Evolutionary conservation across 2,797 vertebrate species (phyloP).

Genomic region (Mionectes olivaceus): DNA sequence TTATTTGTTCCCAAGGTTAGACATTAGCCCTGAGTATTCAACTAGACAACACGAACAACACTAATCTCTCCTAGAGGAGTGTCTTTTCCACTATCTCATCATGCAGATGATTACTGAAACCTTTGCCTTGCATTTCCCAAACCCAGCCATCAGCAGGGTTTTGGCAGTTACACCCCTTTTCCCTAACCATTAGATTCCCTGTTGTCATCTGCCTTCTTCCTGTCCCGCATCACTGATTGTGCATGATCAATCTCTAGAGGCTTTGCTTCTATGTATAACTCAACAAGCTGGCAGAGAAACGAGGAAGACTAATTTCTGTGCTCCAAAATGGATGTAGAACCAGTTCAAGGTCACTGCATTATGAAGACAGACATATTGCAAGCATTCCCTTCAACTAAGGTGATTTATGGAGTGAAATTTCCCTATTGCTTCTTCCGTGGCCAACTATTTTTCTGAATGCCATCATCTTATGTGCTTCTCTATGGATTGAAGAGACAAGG

Average conservation of each 20-base stretch:
- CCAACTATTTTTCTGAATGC: neutral
- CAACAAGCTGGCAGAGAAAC: conserved; percentile 40
- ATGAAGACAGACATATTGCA: neutral
- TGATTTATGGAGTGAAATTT: neutral
- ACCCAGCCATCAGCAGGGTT: neutral
- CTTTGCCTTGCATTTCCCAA: neutral
- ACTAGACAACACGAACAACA: rapidly evolving
- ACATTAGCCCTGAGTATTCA: neutral
- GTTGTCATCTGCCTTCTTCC: conserved; percentile 38
- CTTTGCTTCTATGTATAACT: conserved; percentile 21
- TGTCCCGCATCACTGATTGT: conserved; percentile 44
- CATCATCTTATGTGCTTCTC: neutral
- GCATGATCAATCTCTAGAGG: conserved; percentile 48
- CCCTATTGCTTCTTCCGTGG: neutral
- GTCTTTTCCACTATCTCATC: neutral
- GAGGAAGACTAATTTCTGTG: conserved; percentile 19
- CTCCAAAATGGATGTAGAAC: neutral
- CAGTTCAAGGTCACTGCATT: conserved; percentile 1
- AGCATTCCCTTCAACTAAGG: conserved; percentile 14
- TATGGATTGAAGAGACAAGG: neutral
- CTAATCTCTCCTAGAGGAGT: neutral
- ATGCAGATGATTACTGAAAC: neutral
- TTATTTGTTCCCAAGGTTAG: neutral
- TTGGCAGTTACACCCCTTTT: neutral
- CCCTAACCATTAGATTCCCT: conserved; percentile 14